Evolutionary conservation across 2,888 invertebrate species (phyloP).

Genomic region (Noctua comes): DNA sequence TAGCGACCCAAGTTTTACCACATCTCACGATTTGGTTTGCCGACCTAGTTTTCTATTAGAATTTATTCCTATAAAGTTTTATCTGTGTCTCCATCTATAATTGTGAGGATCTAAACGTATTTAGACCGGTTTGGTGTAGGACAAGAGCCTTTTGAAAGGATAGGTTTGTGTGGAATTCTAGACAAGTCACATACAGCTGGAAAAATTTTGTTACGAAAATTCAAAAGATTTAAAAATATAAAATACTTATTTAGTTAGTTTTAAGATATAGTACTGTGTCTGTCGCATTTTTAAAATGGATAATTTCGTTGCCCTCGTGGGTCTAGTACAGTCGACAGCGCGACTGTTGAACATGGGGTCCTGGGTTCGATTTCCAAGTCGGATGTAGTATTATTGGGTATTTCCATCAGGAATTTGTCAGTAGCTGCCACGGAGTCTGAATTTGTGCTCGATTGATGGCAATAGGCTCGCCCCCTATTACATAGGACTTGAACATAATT

Average conservation of each 20-base stretch:
- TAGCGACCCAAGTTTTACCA: constrained; percentile 36
- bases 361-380: not conserved
- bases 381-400: not conserved
- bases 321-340: not conserved
- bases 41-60: constrained; percentile 43
- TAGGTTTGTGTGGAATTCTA: not conserved
- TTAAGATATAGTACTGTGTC: not conserved
- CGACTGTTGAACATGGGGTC: not conserved
- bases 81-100: constrained; percentile 20
- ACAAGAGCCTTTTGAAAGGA: not conserved
- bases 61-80: constrained; percentile 46
- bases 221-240: too few species aligned
- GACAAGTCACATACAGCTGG: too few species aligned
- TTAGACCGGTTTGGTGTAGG: not conserved
- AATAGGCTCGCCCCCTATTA: too few species aligned
- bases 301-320: not conserved
- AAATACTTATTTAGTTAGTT: too few species aligned
- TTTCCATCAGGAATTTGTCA: not conserved
- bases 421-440: not conserved
- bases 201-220: too few species aligned
- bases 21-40: constrained; percentile 32
- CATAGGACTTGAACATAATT: too few species aligned
- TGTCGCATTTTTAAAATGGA: not conserved
- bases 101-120: constrained; percentile 2
- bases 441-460: too few species aligned